Conservation (phyloP, 2,888 invertebrate genomes). For the Philaethria dido region DNA sequence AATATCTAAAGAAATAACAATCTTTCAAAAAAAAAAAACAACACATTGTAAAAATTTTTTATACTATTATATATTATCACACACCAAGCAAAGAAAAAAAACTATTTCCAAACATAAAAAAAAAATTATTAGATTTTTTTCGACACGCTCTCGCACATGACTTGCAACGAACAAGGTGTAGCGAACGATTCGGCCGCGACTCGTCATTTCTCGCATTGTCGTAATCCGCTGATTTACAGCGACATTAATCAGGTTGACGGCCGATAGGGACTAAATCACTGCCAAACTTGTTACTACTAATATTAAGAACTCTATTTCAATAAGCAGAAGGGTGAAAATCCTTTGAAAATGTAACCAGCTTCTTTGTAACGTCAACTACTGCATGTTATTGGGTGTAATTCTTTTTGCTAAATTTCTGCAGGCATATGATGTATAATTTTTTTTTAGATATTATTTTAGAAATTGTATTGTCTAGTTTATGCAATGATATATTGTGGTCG, state of each 20-base stretch:
- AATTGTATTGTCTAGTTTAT: constrained; percentile 63
- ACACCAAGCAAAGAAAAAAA: no score
- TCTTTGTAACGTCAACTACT: constrained; percentile 70
- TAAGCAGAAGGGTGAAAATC: constrained; percentile 54
- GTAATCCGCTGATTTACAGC: constrained; percentile 84
- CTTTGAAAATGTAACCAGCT: constrained; percentile 41
- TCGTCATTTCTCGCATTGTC: constrained; percentile 84
- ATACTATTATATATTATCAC: no score
- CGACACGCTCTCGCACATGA: not conserved
- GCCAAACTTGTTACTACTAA: constrained; percentile 61
- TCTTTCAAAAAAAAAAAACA: no score
- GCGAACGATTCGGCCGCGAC: constrained; percentile 78
- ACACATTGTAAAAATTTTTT: no score
- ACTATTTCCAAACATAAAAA: no score
- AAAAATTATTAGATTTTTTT: no score
- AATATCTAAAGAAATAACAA: no score
- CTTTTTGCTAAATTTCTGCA: constrained; percentile 79
- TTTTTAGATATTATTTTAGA: constrained; percentile 64
- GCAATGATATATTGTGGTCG: constrained; percentile 72
- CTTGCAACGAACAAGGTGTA: constrained; percentile 52
- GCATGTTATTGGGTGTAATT: constrained; percentile 82
- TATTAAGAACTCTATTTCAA: constrained; percentile 55
- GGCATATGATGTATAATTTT: constrained; percentile 48
- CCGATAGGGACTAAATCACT: constrained; percentile 83
- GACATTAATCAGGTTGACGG: constrained; percentile 83